phyloP scores from a whole-genome alignment of 2,113 vertebrate species.

The Austrofundulus limnaeus region DNA sequence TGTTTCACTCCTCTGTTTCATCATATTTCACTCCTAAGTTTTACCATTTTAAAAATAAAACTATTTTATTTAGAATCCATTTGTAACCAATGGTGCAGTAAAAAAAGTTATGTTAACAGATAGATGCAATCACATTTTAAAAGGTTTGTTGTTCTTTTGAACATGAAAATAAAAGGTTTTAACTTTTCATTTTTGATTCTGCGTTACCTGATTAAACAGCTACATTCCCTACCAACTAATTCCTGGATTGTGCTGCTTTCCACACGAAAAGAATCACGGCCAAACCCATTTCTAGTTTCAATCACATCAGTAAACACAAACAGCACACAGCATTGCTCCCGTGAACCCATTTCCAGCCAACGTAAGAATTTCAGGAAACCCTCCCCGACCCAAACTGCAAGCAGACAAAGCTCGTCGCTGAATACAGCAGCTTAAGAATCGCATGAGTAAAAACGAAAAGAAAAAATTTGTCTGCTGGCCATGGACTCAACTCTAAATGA shows the following conservation, averaged over 20 bases:
- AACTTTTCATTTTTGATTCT: too few species aligned
- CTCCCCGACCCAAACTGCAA: neutral
- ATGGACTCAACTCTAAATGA: neutral
- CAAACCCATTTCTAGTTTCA: neutral
- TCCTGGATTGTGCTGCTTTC: neutral
- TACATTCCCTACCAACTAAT: neutral
- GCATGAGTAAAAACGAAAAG: neutral
- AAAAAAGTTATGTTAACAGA: neutral
- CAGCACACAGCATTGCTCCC: neutral
- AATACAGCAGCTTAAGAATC: neutral
- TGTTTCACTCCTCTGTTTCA: too few species aligned
- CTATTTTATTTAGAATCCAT: neutral
- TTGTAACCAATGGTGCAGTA: neutral
- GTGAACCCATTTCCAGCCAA: neutral
- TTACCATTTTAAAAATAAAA: neutral
- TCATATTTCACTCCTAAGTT: neutral
- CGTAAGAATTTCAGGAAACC: neutral
- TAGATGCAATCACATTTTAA: too few species aligned
- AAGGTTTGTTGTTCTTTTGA: too few species aligned
- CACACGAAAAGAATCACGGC: neutral
- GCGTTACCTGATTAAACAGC: neutral
- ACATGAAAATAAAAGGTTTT: neutral
- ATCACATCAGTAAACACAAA: neutral
- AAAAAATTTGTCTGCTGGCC: constrained; percentile 5
- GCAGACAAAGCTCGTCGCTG: neutral